phyloP scores from a whole-genome alignment of 2,113 vertebrate species.

The Paradisaea rubra region DNA sequence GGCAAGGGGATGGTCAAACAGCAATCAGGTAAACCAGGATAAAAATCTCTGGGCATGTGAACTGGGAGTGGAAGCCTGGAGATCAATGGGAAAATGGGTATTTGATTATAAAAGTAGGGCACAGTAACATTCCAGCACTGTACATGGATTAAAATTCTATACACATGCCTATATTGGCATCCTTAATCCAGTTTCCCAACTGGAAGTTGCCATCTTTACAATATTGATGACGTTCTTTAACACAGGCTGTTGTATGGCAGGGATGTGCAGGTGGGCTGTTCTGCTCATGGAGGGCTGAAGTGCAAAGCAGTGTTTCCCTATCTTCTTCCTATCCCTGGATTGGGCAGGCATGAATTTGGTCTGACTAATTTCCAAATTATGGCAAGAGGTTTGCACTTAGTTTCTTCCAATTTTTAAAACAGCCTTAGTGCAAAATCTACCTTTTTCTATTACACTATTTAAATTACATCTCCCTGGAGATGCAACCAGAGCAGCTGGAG shows the following conservation, averaged over 20 bases:
- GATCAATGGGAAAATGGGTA: neutral
- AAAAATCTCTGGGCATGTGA: neutral
- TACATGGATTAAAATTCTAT: neutral
- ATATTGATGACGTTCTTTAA: neutral
- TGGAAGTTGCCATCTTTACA: neutral
- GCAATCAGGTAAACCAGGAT: neutral
- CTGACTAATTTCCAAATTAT: neutral
- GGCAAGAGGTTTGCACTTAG: neutral
- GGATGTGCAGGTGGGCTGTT: neutral
- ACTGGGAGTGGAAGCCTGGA: neutral
- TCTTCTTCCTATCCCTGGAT: neutral
- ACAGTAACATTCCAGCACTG: neutral
- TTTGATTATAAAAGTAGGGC: neutral
- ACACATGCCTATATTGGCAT: rapidly evolving
- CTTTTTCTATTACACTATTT: neutral
- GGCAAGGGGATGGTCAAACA: neutral
- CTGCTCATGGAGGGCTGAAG: neutral
- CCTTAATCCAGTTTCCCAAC: neutral
- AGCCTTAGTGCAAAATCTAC: neutral
- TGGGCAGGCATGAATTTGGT: neutral
- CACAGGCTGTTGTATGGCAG: neutral
- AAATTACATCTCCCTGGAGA: slow-evolving; percentile 1
- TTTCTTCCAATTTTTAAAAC: neutral
- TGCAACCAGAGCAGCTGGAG: neutral
- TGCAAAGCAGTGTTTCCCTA: neutral